Percentiles rank a stretch among this genome's conserved stretches.
phyloP scores from a whole-genome alignment of 1,140 invertebrate genomes.

The Hestina assimilis region DNA sequence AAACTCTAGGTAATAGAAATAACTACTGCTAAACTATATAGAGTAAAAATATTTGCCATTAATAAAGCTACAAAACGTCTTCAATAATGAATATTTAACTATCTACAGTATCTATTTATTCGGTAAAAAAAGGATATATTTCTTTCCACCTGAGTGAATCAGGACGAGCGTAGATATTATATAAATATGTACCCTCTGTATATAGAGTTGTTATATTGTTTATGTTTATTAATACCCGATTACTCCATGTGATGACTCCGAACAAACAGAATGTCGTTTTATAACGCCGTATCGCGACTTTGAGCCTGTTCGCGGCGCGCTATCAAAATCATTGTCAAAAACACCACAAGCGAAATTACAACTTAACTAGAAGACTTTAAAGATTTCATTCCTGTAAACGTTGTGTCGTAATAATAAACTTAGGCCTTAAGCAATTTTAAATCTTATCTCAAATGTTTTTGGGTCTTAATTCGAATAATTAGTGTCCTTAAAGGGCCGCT shows the following conservation, averaged over 20 bases:
- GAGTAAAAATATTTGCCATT: too few relatives aligned
- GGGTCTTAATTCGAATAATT: slow-evolving; percentile 17
- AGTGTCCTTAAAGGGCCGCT: slow-evolving; percentile 8
- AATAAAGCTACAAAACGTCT: too few relatives aligned
- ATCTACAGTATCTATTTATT: too few relatives aligned
- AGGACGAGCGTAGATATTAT: too few relatives aligned
- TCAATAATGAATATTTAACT: too few relatives aligned
- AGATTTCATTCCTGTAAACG: slow-evolving; percentile 13
- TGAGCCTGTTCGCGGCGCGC: slow-evolving; percentile 16
- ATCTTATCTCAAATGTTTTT: slow-evolving; percentile 33
- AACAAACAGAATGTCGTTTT: slow-evolving; percentile 21
- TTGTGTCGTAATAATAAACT: slow-evolving; percentile 17
- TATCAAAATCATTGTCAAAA: slow-evolving; percentile 37
- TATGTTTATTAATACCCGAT: slow-evolving; percentile 22
- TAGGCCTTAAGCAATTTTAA: slow-evolving; percentile 38
- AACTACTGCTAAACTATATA: too few relatives aligned
- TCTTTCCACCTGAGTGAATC: too few relatives aligned
- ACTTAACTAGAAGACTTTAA: slow-evolving; percentile 4
- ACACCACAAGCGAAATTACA: slow-evolving; percentile 8
- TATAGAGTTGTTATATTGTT: not conserved
- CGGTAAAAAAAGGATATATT: too few relatives aligned
- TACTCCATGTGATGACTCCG: slow-evolving; percentile 14
- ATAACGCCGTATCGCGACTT: slow-evolving; percentile 22
- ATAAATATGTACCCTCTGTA: not conserved
- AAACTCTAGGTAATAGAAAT: too few relatives aligned